Evolutionary conservation across 2,797 vertebrate species (phyloP).

Genomic region (Sorex maritimensis): DNA sequence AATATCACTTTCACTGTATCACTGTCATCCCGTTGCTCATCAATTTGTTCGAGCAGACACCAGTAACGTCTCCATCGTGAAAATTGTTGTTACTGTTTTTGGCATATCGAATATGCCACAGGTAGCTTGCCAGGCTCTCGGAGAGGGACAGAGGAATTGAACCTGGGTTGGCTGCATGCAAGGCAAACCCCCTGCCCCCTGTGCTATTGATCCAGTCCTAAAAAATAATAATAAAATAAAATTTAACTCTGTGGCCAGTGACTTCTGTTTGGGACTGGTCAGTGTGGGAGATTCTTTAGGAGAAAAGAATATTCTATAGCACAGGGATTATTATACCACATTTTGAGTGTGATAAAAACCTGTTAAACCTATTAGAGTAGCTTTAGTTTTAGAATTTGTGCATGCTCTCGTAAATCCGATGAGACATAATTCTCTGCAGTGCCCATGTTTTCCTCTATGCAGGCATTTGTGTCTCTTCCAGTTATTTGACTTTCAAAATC

Average conservation of each 20-base stretch:
- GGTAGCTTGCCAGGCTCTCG: too few species aligned
- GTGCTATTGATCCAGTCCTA: too few species aligned
- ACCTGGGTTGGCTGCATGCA: too few species aligned
- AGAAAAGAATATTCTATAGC: neutral
- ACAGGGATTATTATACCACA: neutral
- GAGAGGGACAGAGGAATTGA: too few species aligned
- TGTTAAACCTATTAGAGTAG: neutral
- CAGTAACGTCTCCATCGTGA: too few species aligned
- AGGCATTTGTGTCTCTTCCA: neutral
- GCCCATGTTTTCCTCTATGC: neutral
- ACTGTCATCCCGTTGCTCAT: too few species aligned
- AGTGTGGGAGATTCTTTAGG: neutral
- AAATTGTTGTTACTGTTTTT: too few species aligned
- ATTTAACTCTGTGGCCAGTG: neutral
- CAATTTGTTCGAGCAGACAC: too few species aligned
- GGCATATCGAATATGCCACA: too few species aligned
- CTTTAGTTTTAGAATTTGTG: neutral
- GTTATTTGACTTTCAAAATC: constrained; percentile 37
- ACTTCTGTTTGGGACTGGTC: neutral
- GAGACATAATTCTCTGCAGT: neutral
- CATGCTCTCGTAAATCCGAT: neutral
- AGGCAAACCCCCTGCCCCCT: too few species aligned
- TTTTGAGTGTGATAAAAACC: neutral
- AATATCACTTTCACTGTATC: too few species aligned
- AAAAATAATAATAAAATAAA: neutral